Evolutionary conservation across 2,888 invertebrate species (phyloP), one percentile per base, ranked within the genome.

Genomic region (Mimachlamys varia): DNA sequence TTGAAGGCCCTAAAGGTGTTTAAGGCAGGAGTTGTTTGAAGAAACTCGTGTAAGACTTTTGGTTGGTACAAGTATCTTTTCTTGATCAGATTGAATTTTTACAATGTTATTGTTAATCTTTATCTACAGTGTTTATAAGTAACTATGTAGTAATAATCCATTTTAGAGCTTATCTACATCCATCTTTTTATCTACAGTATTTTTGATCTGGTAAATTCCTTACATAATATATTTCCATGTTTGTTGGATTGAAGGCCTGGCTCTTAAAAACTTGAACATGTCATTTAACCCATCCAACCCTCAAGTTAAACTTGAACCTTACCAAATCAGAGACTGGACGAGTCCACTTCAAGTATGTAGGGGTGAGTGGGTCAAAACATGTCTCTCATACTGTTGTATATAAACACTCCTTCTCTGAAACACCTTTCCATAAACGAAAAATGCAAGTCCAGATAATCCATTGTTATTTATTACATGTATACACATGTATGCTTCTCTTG

Each of bases 111-210:
- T 76, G 76, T 76, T 27, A 76, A 76, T 76, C 76, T 13, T 27
- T 76, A 33, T 33, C 27, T 33, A 76, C 76, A 76, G 33, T 76
- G 17, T 76, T 76, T 76, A 27, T 76, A 58, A 58, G 58, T 58
- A n/a, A n/a, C n/a, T n/a, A 62, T 62, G 76, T 76, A 76, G 76
- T 27, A 33, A 76, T 76, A 27, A 33, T 76, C 76, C 76, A 76
- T 76, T 76, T 76, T 76, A 76, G 76, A 76, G 76, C 76, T 27
- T 76, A 76, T 76, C 76, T 76, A 33, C 76, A 76, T n/a, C 76
- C 33, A 76, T 33, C 10, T 13, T 76, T 76, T 76, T 12, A 76
- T 76, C 33, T 33, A 62, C 22, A 62, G 22, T 62, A 62, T 76
- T 76, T 76, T 76, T 76, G 76, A 76, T 76, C 76, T 76, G 76